Percentiles rank a stretch among this genome's conserved stretches.
phyloP scores from a whole-genome alignment of 2,888 invertebrate genomes.

The Drosophila kokeensis region DNA sequence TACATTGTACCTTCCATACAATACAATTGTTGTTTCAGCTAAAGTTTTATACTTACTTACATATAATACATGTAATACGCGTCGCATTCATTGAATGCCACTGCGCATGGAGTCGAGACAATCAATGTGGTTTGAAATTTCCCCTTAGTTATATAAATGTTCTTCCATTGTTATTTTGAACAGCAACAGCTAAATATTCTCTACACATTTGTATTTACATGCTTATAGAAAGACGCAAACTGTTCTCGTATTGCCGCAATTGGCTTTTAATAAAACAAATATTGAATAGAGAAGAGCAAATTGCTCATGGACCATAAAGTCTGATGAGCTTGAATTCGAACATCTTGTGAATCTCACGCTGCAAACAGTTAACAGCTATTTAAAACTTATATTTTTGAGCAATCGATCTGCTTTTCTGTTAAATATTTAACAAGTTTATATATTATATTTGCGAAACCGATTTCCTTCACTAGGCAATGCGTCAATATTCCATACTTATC shows the following conservation, averaged over 20 bases:
- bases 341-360: neutral
- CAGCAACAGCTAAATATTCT: slow-evolving; percentile 14
- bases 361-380: neutral
- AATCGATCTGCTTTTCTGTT: neutral
- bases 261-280: neutral
- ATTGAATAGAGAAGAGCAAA: neutral
- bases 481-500: neutral
- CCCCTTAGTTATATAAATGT: slow-evolving; percentile 49
- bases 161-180: slow-evolving; percentile 55
- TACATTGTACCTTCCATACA: slow-evolving; percentile 52
- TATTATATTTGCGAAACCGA: too few relatives aligned
- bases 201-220: neutral
- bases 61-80: slow-evolving; percentile 25
- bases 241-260: slow-evolving; percentile 4
- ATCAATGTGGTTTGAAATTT: slow-evolving; percentile 77
- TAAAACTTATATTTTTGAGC: neutral
- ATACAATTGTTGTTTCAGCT: slow-evolving; percentile 54
- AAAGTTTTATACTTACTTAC: slow-evolving; percentile 39
- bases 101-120: slow-evolving; percentile 67
- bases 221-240: neutral
- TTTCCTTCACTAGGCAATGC: neutral
- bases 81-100: slow-evolving; percentile 49
- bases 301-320: neutral
- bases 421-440: neutral
- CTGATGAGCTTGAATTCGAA: neutral